These are phyloP conservation scores for Corythoichthys intestinalis DNA, from an alignment of 2,113 vertebrate genomes.

Conservation along the genomic window DNA sequence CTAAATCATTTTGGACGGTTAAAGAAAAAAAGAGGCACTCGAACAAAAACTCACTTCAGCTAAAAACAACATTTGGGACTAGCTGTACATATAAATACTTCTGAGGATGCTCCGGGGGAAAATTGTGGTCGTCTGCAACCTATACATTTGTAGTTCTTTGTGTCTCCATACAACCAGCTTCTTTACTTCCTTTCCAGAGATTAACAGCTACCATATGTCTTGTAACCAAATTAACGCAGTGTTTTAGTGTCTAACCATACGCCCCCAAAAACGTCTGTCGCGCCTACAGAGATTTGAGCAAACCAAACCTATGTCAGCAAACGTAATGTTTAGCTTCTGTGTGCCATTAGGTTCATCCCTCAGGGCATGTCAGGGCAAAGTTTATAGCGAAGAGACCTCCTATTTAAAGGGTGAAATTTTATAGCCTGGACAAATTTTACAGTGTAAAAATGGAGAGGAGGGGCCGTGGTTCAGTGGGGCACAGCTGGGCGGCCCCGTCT, in stretches of 20 bases:
- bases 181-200: slow-evolving; percentile 33
- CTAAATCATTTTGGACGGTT: too few relatives aligned
- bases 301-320: slow-evolving; percentile 28
- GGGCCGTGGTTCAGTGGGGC: slow-evolving; percentile 37
- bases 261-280: slow-evolving; percentile 12
- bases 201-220: slow-evolving; percentile 54
- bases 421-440: slow-evolving; percentile 40
- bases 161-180: slow-evolving; percentile 3
- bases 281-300: slow-evolving; percentile 24
- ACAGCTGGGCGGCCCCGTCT: slow-evolving; percentile 73
- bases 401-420: slow-evolving; percentile 50
- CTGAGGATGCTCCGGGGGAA: background rate
- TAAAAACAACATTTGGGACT: background rate
- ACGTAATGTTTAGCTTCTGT: slow-evolving; percentile 48
- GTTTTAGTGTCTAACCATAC: slow-evolving; percentile 35
- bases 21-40: background rate
- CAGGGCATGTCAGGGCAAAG: slow-evolving; percentile 40
- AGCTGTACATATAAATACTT: background rate
- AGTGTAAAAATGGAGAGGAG: slow-evolving; percentile 47
- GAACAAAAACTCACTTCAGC: background rate
- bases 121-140: slow-evolving; percentile 1
- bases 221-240: slow-evolving; percentile 38
- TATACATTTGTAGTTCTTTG: background rate
- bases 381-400: slow-evolving; percentile 43
- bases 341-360: slow-evolving; percentile 43